Evolutionary conservation across 2,888 invertebrate genomes (phyloP).

Genomic region (Amaurobius ferox): DNA sequence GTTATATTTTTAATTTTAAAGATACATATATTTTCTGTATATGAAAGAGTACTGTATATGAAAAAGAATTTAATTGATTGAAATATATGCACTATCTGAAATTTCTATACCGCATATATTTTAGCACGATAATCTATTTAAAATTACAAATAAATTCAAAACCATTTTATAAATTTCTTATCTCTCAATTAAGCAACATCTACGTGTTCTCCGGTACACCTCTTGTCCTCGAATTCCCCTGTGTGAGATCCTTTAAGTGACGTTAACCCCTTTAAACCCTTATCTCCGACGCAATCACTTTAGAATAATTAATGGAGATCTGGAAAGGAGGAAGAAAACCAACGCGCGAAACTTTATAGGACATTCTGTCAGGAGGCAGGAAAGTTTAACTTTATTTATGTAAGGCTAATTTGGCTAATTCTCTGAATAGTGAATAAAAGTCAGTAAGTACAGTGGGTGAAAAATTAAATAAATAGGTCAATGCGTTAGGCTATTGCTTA

Average conservation of each 20-base stretch:
- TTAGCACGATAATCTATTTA: too few relatives aligned
- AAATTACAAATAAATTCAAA: too few relatives aligned
- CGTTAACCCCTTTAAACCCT: conserved; percentile 42
- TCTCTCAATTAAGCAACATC: background rate
- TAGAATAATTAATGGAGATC: conserved; percentile 22
- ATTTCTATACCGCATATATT: too few relatives aligned
- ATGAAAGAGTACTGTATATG: too few relatives aligned
- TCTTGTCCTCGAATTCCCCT: background rate
- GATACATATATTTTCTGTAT: too few relatives aligned
- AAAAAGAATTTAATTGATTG: too few relatives aligned
- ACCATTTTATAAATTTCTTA: too few relatives aligned
- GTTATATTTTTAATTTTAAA: too few relatives aligned
- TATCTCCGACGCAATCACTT: conserved; percentile 40
- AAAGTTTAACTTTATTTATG: conserved; percentile 14
- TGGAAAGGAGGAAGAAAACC: conserved; percentile 14
- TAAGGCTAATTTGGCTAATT: conserved; percentile 9
- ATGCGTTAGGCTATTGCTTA: background rate
- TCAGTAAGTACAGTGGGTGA: background rate
- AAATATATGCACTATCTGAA: too few relatives aligned
- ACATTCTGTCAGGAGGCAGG: background rate
- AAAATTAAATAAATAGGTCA: background rate
- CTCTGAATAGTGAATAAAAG: background rate
- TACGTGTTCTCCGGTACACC: background rate
- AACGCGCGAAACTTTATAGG: background rate
- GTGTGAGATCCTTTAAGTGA: background rate